Evolutionary conservation across 2,113 vertebrate genomes (phyloP), one percentile per base, ranked within the genome.

Genomic region (Antechinus flavipes): DNA sequence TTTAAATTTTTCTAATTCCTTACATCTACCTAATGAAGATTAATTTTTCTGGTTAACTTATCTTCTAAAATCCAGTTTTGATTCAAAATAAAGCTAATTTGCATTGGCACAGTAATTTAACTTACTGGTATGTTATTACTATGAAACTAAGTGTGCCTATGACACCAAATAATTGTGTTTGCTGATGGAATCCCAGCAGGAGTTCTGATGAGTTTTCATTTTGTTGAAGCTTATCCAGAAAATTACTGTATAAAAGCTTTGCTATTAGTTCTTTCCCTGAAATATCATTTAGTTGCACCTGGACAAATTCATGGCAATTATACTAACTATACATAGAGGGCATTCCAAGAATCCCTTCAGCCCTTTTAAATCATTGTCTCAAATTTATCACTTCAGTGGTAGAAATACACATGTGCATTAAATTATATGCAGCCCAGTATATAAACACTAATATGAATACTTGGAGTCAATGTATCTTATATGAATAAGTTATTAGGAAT

Each of bases 101-200:
- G 98, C 98, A 98, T 98, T 98, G 98, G 98, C 97, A 97, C 92
- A 97, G 98, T 90, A 92, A 97, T 97, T 99, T 98, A 98, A 98
- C 98, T 98, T 98, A 98, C 97, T 97, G 54, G 97, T 98, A 94
- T 97, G 97, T 98, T 98, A 98, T 99, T 99, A 98, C 98, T 98
- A 93, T 98, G 98, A 97, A 98, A 98, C 99, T 98, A 99, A 98
- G 98, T 99, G 98, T 98, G 98, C 97, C 97, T 97, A 96, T 53
- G 95, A 98, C 98, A 97, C 98, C 98, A 98, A 99, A 98, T 98
- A 99, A 99, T 47, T 47, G 98, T 98, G 98, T 97, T 98, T 98
- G 98, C 98, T 99, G 99, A 99, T 99, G 96, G 98, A 98, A 98
- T 99, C 98, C 97, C 99, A 99, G 98, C 98, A 98, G 98, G 98